Evolutionary conservation across 2,113 vertebrate genomes (phyloP), one percentile per base, ranked within the genome.

Genomic region (Varanus komodoensis): DNA sequence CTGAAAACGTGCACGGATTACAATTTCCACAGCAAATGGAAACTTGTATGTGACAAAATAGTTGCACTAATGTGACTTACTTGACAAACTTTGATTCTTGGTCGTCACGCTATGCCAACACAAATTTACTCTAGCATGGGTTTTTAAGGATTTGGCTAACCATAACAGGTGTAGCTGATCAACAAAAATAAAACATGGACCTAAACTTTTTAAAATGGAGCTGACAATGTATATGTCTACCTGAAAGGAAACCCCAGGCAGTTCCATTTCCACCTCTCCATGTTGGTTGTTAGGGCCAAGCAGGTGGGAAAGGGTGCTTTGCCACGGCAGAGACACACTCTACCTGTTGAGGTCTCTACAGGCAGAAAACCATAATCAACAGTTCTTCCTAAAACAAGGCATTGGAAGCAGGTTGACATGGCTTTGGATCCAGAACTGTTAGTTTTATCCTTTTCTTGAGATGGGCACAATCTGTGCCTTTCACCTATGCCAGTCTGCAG

Each of bases 11-110:
- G 89, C 89, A 95, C 93, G 32, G 94, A 96, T 0, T 4, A 91
- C 4, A 97, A 97, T 34, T 83, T 98, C 48, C 91, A 96, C 32
- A 95, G 88, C 81, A 98, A 95, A 90, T 97, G 98, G 95, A 95
- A 88, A 79, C 88, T 96, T 29, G 95, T 99, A 0, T 98, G 97
- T 95, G 97, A 98, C 29, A 97, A 97, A 34, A 90, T 99, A 87
- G 85, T 96, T 67, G 93, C 93, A 44, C 96, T 97, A 84, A 99
- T 99, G 98, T 98, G 94, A 98, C 48, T 78, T 93, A 90, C 23
- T 77, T 89, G 84, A 89, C 91, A 68, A 89, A 38, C 1, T 32
- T 85, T 12, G 21, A 69, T 79, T 86, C 64, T 52, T 90, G 14
- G 71, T 64, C 17, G 57, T 86, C 17, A 69, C 14, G 25, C 2